These are phyloP conservation scores for Orientallactaga bullata DNA, from an alignment of 2,113 vertebrate genomes.

Conservation along the genomic window DNA sequence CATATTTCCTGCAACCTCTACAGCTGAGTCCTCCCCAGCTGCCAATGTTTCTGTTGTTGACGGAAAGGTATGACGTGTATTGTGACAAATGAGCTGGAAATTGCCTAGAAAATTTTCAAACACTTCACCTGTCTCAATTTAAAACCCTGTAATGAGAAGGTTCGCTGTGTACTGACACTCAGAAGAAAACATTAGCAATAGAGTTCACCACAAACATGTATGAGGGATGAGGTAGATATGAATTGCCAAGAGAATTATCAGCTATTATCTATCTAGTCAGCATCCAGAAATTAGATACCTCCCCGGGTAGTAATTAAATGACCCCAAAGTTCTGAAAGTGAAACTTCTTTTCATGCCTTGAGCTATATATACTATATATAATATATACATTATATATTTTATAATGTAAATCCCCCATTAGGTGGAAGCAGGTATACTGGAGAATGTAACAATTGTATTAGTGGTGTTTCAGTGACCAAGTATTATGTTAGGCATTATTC, in stretches of 20 bases:
- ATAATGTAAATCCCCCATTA: not conserved
- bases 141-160: not conserved
- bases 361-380: not conserved
- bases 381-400: too few species aligned
- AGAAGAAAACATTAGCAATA: not conserved
- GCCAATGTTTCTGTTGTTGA: conserved; percentile 89
- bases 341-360: conserved; percentile 27
- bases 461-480: not conserved
- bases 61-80: conserved; percentile 89
- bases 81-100: conserved; percentile 21
- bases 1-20: conserved; percentile 94
- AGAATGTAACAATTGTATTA: not conserved
- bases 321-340: not conserved
- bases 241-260: not conserved
- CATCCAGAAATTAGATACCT: conserved; percentile 7
- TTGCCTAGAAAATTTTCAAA: not conserved
- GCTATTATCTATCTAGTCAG: conserved; percentile 3
- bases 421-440: not conserved
- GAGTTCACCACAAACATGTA: not conserved
- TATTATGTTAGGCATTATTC: not conserved
- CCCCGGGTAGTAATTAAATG: conserved; percentile 29
- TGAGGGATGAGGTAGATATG: not conserved
- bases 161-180: conserved; percentile 14
- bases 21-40: conserved; percentile 93
- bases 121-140: not conserved